These are phyloP conservation scores for Calypte anna DNA, from an alignment of 2,113 vertebrate species.

Conservation along the genomic window DNA sequence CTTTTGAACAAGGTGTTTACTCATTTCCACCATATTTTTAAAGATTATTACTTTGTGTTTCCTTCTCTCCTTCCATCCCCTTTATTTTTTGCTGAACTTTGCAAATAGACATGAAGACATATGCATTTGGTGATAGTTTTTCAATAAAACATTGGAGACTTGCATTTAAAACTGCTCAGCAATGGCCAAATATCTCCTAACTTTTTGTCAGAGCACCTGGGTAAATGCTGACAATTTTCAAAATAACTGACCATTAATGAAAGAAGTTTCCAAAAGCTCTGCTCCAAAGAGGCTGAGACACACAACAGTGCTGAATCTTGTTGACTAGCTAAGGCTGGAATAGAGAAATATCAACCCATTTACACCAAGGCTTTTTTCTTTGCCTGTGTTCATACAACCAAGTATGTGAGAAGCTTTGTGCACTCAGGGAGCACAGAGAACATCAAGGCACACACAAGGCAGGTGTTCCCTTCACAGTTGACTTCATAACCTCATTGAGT, in stretches of 20 bases:
- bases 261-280: background rate
- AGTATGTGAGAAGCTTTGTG: background rate
- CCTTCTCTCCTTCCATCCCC: background rate
- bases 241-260: background rate
- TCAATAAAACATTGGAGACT: background rate
- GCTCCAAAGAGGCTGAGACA: background rate
- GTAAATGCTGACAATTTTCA: background rate
- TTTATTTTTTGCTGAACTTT: background rate
- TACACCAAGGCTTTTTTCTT: background rate
- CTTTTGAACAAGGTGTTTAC: background rate
- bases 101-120: background rate
- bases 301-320: rapidly evolving
- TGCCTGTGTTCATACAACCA: background rate
- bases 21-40: background rate
- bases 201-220: background rate
- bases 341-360: background rate
- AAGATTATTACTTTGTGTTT: background rate
- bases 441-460: background rate
- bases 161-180: background rate
- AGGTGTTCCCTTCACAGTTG: background rate
- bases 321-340: background rate
- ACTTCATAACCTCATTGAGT: background rate
- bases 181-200: background rate
- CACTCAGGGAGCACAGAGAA: background rate
- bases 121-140: background rate